phyloP scores from a whole-genome alignment of 2,888 invertebrate genomes.

The Acanthosoma haemorrhoidale region DNA sequence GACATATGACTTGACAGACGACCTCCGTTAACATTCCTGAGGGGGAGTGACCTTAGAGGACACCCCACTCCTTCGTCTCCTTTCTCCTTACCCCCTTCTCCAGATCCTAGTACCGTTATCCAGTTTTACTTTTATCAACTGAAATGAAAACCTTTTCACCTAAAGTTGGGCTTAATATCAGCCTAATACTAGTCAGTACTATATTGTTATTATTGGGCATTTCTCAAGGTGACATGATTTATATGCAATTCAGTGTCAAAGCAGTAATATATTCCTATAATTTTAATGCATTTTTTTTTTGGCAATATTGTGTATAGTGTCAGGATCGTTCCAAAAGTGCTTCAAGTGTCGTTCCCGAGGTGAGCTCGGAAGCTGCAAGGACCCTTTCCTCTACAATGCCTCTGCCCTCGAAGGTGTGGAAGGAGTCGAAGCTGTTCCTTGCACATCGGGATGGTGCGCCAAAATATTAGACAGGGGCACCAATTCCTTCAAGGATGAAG shows the following conservation, averaged over 20 bases:
- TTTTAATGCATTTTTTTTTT: background rate
- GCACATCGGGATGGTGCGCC: constrained; percentile 88
- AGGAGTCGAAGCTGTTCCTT: constrained; percentile 71
- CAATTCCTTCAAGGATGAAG: constrained; percentile 64
- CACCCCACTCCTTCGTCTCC: background rate
- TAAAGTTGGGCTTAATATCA: background rate
- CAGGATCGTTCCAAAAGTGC: constrained; percentile 69
- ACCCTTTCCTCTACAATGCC: constrained; percentile 73
- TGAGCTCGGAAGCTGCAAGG: constrained; percentile 80
- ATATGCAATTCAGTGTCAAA: background rate
- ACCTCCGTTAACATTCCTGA: no score
- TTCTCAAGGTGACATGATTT: background rate
- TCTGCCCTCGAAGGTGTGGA: constrained; percentile 65
- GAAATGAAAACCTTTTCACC: background rate
- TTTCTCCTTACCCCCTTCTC: background rate
- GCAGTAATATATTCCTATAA: background rate
- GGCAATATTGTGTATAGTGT: constrained; percentile 44
- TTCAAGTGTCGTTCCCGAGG: constrained; percentile 81
- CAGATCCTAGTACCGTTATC: background rate
- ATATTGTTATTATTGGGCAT: background rate
- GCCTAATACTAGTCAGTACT: background rate
- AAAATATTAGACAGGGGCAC: constrained; percentile 76
- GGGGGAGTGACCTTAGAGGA: constrained; percentile 10
- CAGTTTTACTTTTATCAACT: constrained; percentile 7
- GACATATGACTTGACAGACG: no score